These are phyloP conservation scores for Coenobita brevimanus DNA, from an alignment of 1,140 invertebrate species.

Conservation along the genomic window DNA sequence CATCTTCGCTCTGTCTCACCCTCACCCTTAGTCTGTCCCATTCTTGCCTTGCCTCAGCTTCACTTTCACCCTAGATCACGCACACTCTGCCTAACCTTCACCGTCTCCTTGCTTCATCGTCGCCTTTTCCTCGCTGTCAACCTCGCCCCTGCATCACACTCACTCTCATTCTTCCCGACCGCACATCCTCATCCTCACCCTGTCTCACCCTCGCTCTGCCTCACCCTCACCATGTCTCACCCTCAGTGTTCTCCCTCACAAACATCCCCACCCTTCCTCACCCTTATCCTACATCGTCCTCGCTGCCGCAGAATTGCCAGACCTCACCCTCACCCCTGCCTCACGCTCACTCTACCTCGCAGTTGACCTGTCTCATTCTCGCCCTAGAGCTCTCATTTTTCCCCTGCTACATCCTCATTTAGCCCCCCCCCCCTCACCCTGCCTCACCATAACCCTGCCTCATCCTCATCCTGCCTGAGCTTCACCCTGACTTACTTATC, in stretches of 20 bases:
- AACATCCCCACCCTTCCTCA: not conserved
- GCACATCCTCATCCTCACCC: not conserved
- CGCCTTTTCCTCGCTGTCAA: not conserved
- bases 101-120: not conserved
- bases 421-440: conserved; percentile 8
- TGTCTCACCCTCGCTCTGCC: conserved; percentile 16
- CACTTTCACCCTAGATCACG: not conserved
- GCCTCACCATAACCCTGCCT: not conserved
- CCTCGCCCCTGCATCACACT: not conserved
- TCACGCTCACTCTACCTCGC: too few relatives aligned
- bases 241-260: not conserved
- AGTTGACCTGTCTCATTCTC: too few relatives aligned
- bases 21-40: not conserved
- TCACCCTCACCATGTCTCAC: conserved; percentile 7
- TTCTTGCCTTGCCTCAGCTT: too few relatives aligned
- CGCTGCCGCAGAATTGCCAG: too few relatives aligned
- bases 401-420: too few relatives aligned
- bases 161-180: not conserved
- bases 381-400: not conserved
- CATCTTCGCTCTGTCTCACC: not conserved
- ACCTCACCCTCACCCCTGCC: not conserved
- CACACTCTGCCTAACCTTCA: not conserved
- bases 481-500: not conserved
- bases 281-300: too few relatives aligned
- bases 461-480: too few relatives aligned